Percentiles rank a stretch among this genome's conserved stretches.
phyloP scores from a whole-genome alignment of 2,797 vertebrate genomes.

The Myotis daubentonii region DNA sequence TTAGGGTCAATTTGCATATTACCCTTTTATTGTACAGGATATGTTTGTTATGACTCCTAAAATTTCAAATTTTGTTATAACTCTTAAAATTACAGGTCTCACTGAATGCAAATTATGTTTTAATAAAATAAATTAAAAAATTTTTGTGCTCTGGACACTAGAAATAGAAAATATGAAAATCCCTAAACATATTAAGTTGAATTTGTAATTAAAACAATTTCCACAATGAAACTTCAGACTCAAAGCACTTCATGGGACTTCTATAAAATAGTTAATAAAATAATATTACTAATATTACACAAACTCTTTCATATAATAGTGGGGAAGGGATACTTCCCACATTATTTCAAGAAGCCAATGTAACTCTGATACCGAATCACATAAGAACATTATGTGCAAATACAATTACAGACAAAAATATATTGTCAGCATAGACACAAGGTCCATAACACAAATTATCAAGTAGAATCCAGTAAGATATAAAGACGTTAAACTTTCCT shows the following conservation, averaged over 20 bases:
- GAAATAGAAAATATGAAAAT: neutral
- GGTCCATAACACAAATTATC: neutral
- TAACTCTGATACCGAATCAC: neutral
- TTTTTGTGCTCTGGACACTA: neutral
- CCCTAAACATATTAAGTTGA: neutral
- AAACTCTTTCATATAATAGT: neutral
- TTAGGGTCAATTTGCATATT: no score
- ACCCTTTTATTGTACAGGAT: neutral
- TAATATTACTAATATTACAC: neutral
- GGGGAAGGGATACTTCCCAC: neutral
- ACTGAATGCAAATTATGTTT: neutral
- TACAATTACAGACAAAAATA: neutral
- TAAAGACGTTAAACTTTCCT: neutral
- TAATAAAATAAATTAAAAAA: neutral
- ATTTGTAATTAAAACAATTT: neutral
- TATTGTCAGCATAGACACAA: neutral
- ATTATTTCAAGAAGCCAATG: neutral
- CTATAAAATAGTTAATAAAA: slow-evolving; percentile 24
- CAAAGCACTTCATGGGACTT: neutral
- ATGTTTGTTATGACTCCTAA: neutral
- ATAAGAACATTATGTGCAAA: neutral
- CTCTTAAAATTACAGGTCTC: neutral
- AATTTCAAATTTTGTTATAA: neutral
- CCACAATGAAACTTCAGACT: neutral
- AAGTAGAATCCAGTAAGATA: neutral